Evolutionary conservation across 2,113 vertebrate genomes (phyloP).

Genomic region (Mirounga angustirostris): DNA sequence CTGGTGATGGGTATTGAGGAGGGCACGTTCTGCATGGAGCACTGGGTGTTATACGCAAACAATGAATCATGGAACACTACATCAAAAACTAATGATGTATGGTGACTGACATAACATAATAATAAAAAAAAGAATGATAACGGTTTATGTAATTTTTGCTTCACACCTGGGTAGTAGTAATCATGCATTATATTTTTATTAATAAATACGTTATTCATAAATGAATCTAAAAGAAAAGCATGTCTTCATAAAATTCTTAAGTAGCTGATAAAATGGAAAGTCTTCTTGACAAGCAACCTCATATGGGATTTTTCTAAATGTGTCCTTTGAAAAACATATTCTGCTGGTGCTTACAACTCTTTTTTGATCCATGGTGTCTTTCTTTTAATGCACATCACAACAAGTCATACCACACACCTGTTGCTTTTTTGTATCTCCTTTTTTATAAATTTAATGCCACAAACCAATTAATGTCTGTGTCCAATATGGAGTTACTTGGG

Average conservation of each 20-base stretch:
- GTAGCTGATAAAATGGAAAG: not conserved
- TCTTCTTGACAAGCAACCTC: not conserved
- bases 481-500: not conserved
- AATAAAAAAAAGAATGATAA: not conserved
- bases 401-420: not conserved
- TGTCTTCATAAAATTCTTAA: not conserved
- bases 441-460: not conserved
- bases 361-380: not conserved
- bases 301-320: not conserved
- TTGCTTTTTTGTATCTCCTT: not conserved
- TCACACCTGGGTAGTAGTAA: not conserved
- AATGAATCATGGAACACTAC: too few species aligned
- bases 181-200: not conserved
- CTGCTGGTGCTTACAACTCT: conserved; percentile 18
- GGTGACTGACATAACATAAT: too few species aligned
- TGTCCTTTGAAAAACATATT: not conserved
- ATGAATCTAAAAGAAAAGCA: not conserved
- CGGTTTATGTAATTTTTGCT: not conserved
- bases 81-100: too few species aligned
- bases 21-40: too few species aligned
- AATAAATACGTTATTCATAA: not conserved
- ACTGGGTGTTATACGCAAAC: too few species aligned
- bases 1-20: too few species aligned
- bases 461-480: not conserved
- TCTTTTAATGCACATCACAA: conserved; percentile 11